A percentile compares a stretch with the other conserved stretches of the same genome.
Conservation (phyloP, 2,888 invertebrate species). For the Drosophila greeni region DNA sequence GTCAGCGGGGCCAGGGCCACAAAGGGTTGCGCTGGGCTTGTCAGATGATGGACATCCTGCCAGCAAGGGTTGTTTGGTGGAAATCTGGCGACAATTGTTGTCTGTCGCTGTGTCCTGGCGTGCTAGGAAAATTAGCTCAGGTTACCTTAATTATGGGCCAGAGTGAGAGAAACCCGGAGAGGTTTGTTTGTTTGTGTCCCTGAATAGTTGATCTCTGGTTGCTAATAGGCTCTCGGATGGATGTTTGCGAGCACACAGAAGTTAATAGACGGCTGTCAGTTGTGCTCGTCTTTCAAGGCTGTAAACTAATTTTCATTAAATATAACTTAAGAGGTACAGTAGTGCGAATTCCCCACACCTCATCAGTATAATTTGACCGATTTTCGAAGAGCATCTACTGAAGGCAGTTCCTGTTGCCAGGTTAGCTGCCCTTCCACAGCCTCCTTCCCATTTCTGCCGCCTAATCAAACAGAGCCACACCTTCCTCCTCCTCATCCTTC, state of each 20-base stretch:
- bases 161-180: slow-evolving; percentile 21
- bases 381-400: neutral
- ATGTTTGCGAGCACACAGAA: slow-evolving; percentile 25
- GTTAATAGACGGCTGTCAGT: slow-evolving; percentile 48
- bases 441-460: neutral
- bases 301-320: neutral
- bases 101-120: slow-evolving; percentile 29
- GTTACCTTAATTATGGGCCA: slow-evolving; percentile 63
- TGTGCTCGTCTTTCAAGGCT: slow-evolving; percentile 29
- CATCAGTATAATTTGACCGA: no score
- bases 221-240: slow-evolving; percentile 39
- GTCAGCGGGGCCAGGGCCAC: slow-evolving; percentile 45
- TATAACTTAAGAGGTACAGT: neutral
- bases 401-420: neutral
- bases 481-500: neutral
- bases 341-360: neutral
- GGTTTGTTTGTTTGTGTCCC: slow-evolving; percentile 49
- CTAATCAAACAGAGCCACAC: slow-evolving; percentile 23
- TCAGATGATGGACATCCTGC: slow-evolving; percentile 55
- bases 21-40: slow-evolving; percentile 49
- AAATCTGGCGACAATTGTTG: slow-evolving; percentile 58
- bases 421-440: neutral
- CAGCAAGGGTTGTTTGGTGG: slow-evolving; percentile 24
- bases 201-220: slow-evolving; percentile 50
- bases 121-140: slow-evolving; percentile 66